Percentiles rank a stretch among this genome's conserved stretches.
Evolutionary conservation across 53 echinoderm and acorn worm species (phyloP).

Genomic region (Arbacia lixula): DNA sequence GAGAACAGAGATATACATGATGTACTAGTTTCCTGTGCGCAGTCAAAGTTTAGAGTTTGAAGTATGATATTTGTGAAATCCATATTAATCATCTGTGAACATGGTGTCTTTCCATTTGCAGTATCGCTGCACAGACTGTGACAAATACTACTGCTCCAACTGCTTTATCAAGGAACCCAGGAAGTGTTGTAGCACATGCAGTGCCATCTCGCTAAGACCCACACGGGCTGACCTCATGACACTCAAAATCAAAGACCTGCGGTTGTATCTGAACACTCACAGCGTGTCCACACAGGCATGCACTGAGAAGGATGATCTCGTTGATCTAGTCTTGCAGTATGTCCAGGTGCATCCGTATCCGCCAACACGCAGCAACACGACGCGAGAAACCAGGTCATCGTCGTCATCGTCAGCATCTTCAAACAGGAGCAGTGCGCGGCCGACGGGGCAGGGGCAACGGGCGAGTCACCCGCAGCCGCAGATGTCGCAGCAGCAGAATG

Average conservation of each 20-base stretch:
- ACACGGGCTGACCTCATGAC: conserved; percentile 70
- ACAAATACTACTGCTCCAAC: conserved; percentile 85
- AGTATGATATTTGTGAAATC: background rate
- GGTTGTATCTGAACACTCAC: conserved; percentile 76
- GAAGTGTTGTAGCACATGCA: conserved; percentile 75
- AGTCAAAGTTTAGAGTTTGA: no score
- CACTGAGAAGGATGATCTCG: conserved; percentile 87
- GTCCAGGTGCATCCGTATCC: conserved; percentile 31
- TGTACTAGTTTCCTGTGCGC: no score
- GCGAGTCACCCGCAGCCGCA: conserved; percentile 4
- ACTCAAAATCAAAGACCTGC: conserved; percentile 91
- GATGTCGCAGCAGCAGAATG: conserved; percentile 19
- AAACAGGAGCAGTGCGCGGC: background rate
- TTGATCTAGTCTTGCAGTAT: conserved; percentile 80
- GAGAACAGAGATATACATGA: no score
- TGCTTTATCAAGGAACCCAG: conserved; percentile 85
- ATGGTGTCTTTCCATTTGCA: conserved; percentile 16
- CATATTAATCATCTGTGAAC: background rate
- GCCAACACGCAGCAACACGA: background rate
- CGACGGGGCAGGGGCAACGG: background rate
- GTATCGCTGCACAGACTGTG: conserved; percentile 91
- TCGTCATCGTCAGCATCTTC: background rate
- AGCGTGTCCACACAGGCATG: conserved; percentile 80
- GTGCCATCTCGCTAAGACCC: conserved; percentile 64
- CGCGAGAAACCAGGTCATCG: background rate